phyloP scores from a whole-genome alignment of 2,797 vertebrate genomes.

The Pseudochirops cupreus region DNA sequence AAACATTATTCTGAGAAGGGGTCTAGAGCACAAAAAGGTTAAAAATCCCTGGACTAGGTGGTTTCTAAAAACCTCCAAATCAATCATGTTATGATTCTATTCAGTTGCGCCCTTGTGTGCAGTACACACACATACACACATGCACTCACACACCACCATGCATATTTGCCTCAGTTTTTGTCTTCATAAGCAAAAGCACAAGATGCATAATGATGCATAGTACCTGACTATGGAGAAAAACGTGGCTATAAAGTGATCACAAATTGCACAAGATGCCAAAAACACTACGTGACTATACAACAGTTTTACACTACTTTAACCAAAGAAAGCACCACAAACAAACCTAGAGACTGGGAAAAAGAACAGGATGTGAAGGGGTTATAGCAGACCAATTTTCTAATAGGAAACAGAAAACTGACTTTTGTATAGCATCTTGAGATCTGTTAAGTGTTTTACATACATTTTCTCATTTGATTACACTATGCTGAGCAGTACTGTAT shows the following conservation, averaged over 20 bases:
- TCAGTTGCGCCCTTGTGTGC: not conserved
- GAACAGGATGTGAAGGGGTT: not conserved
- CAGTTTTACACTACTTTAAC: not conserved
- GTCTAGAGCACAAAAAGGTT: not conserved
- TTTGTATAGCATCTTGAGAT: not conserved
- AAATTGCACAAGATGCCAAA: not conserved
- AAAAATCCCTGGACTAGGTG: not conserved
- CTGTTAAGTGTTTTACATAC: not conserved
- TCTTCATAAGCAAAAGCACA: not conserved
- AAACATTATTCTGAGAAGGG: not conserved
- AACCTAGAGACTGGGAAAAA: not conserved
- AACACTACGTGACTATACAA: not conserved
- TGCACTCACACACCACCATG: not conserved
- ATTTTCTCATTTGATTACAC: not conserved
- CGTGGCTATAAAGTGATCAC: not conserved
- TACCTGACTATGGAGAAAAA: not conserved
- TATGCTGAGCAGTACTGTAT: not conserved
- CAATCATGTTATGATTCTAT: not conserved
- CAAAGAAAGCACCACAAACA: not conserved
- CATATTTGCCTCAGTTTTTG: not conserved
- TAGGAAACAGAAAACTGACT: not conserved
- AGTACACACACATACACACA: not conserved
- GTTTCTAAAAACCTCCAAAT: not conserved
- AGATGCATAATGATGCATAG: not conserved
- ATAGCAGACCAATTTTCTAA: not conserved